Evolutionary conservation across 1,140 invertebrate genomes (phyloP).

Genomic region (Phocides pigmalion): DNA sequence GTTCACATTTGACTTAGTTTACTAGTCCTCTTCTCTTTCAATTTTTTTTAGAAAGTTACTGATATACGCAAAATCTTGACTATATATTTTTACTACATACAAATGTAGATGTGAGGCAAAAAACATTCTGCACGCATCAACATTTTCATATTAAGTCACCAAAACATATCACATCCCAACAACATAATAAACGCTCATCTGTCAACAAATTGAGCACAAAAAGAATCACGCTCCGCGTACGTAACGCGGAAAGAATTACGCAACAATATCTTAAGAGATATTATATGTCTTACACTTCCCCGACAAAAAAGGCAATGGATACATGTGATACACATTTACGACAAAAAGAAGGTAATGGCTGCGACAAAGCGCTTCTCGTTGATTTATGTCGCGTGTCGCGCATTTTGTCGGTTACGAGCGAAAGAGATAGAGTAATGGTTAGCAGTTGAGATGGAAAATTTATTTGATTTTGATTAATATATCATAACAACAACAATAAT

Average conservation of each 20-base stretch:
- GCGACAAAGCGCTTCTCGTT: slow-evolving; percentile 33
- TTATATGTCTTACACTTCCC: slow-evolving; percentile 30
- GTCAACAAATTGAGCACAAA: slow-evolving; percentile 29
- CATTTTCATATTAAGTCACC: background rate
- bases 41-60: no score
- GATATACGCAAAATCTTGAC: no score
- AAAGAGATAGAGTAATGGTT: slow-evolving; percentile 25
- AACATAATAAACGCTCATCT: slow-evolving; percentile 27
- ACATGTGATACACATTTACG: slow-evolving; percentile 37
- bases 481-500: slow-evolving; percentile 1
- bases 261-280: slow-evolving; percentile 29
- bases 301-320: slow-evolving; percentile 34
- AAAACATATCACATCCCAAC: slow-evolving; percentile 18
- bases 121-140: background rate
- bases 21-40: no score
- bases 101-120: no score
- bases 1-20: no score
- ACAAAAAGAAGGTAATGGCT: slow-evolving; percentile 45
- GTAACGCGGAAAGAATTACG: slow-evolving; percentile 29
- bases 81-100: no score
- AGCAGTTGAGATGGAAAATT: slow-evolving; percentile 24
- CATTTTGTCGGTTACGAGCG: slow-evolving; percentile 23
- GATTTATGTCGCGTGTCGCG: slow-evolving; percentile 39
- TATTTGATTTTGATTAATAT: slow-evolving; percentile 23
- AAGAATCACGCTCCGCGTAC: slow-evolving; percentile 16